phyloP scores from a whole-genome alignment of 2,888 invertebrate species.

The Crocallis elinguaria region DNA sequence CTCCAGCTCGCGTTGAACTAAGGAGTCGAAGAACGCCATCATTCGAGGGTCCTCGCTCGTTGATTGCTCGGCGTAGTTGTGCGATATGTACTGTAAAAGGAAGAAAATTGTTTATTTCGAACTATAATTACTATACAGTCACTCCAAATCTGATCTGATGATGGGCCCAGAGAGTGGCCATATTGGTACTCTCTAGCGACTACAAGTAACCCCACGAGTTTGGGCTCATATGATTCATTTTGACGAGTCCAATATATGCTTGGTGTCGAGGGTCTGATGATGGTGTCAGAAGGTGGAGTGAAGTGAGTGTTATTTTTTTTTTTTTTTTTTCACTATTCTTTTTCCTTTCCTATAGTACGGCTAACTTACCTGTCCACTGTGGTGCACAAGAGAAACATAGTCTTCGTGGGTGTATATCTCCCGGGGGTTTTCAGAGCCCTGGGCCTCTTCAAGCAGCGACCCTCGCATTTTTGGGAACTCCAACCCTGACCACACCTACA shows the following conservation, averaged over 20 bases:
- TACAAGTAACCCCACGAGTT: too few species aligned
- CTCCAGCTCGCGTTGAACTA: slow-evolving; percentile 96
- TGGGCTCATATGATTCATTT: too few species aligned
- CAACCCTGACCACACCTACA: slow-evolving; percentile 92
- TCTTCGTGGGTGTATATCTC: slow-evolving; percentile 92
- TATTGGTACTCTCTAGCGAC: too few species aligned
- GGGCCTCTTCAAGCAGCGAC: slow-evolving; percentile 82
- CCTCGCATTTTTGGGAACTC: slow-evolving; percentile 88
- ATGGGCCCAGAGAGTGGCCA: too few species aligned
- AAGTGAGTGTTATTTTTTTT: too few species aligned
- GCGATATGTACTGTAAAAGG: slow-evolving; percentile 88
- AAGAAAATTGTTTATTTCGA: neutral
- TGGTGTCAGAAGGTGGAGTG: too few species aligned
- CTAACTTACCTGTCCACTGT: slow-evolving; percentile 87
- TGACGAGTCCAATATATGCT: too few species aligned
- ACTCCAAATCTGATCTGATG: too few species aligned
- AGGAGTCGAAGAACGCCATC: slow-evolving; percentile 98
- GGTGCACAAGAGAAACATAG: slow-evolving; percentile 92
- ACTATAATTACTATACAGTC: too few species aligned
- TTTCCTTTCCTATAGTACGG: too few species aligned
- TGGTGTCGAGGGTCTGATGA: too few species aligned
- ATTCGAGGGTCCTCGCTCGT: slow-evolving; percentile 96
- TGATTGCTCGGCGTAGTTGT: slow-evolving; percentile 95
- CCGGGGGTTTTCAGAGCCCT: slow-evolving; percentile 84
- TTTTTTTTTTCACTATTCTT: too few species aligned